These are phyloP conservation scores for Echinarachnius parma DNA, from an alignment of 53 echinoderm and acorn worm species.

Conservation along the genomic window DNA sequence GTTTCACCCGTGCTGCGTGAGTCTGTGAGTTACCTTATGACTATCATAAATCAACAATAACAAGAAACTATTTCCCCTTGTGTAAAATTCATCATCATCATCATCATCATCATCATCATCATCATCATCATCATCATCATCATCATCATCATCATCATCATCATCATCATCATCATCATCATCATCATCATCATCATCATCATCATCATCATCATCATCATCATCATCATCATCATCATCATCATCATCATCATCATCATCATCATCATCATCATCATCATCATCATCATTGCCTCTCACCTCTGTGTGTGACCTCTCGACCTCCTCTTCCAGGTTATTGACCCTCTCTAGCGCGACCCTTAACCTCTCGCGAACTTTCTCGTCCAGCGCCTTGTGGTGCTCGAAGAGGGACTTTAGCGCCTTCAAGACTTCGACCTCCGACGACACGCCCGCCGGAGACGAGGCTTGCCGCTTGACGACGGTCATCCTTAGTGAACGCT, in stretches of 20 bases:
- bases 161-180: conserved; percentile 1
- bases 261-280: no score
- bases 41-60: no score
- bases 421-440: conserved; percentile 94
- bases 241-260: neutral
- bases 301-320: conserved; percentile 77
- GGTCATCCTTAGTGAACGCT: conserved; percentile 96
- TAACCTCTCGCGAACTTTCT: conserved; percentile 92
- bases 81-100: no score
- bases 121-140: no score
- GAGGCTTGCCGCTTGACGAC: conserved; percentile 98
- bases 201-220: conserved; percentile 11
- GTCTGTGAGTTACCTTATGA: no score
- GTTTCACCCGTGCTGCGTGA: no score
- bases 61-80: no score
- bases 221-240: neutral
- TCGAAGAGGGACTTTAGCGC: conserved; percentile 98
- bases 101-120: no score
- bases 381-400: conserved; percentile 98
- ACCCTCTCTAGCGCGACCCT: conserved; percentile 89
- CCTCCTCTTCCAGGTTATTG: conserved; percentile 74
- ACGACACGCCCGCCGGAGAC: conserved; percentile 93
- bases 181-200: conserved; percentile 7
- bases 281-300: conserved; percentile 41
- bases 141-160: no score